These are phyloP conservation scores for Poeciliopsis retropinna DNA, from an alignment of 2,113 vertebrate species.

Conservation along the genomic window DNA sequence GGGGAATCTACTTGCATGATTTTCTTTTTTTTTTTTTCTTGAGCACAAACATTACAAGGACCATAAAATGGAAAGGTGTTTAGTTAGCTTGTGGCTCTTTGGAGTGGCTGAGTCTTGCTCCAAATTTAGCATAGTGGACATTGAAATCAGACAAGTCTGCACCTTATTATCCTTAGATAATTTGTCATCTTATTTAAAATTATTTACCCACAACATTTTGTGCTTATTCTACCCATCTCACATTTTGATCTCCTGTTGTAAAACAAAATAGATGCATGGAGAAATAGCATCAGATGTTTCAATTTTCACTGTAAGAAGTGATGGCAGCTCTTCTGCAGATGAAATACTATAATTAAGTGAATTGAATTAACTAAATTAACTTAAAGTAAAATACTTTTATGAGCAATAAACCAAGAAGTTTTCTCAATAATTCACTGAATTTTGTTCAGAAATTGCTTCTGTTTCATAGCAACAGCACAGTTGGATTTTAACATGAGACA, in stretches of 20 bases:
- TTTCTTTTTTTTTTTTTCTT: conserved; percentile 30
- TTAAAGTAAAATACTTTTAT: too few relatives aligned
- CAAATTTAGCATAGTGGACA: not conserved
- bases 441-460: too few relatives aligned
- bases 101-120: not conserved
- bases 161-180: not conserved
- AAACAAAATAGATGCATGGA: not conserved
- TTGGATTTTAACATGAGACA: too few relatives aligned
- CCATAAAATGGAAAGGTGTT: conserved; percentile 22
- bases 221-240: not conserved
- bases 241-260: not conserved
- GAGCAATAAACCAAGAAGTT: too few relatives aligned
- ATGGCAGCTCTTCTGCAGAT: not conserved
- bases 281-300: not conserved
- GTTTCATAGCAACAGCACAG: too few relatives aligned
- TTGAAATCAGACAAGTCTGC: not conserved
- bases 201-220: not conserved
- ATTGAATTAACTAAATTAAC: too few relatives aligned
- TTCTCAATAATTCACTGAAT: too few relatives aligned
- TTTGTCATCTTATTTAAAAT: not conserved
- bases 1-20: conserved; percentile 13
- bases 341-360: not conserved
- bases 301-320: not conserved
- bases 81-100: conserved; percentile 20
- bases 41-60: conserved; percentile 33